Evolutionary conservation across 64 coral and sea anemone genomes (phyloP).

Genomic region (Acropora tenuis): DNA sequence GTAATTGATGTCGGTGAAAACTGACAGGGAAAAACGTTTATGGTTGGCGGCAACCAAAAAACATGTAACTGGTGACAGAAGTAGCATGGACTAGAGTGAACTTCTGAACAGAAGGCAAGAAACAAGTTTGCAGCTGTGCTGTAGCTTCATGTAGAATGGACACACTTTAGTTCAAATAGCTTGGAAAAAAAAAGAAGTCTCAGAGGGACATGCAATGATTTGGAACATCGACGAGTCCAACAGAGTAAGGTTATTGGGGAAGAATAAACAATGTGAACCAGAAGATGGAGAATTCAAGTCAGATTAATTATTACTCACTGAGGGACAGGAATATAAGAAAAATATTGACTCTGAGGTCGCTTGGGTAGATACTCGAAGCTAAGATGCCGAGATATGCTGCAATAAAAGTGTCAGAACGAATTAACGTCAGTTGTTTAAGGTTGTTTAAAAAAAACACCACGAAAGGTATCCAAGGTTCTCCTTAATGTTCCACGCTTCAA

Average conservation of each 20-base stretch:
- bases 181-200: too few relatives aligned
- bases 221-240: too few relatives aligned
- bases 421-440: background rate
- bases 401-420: constrained; percentile 22
- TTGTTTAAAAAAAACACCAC: background rate
- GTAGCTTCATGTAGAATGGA: background rate
- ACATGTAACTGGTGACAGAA: background rate
- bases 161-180: background rate
- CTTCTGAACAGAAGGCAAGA: too few relatives aligned
- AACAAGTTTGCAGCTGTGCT: background rate
- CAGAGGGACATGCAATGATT: too few relatives aligned
- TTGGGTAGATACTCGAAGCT: constrained; percentile 73
- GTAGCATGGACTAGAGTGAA: too few relatives aligned
- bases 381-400: constrained; percentile 56
- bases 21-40: background rate
- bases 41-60: background rate
- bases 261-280: background rate
- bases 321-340: constrained; percentile 44
- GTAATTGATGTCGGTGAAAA: background rate
- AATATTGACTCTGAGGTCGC: constrained; percentile 20
- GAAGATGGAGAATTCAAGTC: background rate
- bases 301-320: constrained; percentile 35
- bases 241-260: too few relatives aligned
- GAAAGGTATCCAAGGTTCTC: background rate
- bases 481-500: background rate